A percentile compares a stretch with the other conserved stretches of the same genome.
These are phyloP conservation scores for Sinopyrophorus schimmeli DNA, from an alignment of 2,888 invertebrate genomes.

Conservation along the genomic window DNA sequence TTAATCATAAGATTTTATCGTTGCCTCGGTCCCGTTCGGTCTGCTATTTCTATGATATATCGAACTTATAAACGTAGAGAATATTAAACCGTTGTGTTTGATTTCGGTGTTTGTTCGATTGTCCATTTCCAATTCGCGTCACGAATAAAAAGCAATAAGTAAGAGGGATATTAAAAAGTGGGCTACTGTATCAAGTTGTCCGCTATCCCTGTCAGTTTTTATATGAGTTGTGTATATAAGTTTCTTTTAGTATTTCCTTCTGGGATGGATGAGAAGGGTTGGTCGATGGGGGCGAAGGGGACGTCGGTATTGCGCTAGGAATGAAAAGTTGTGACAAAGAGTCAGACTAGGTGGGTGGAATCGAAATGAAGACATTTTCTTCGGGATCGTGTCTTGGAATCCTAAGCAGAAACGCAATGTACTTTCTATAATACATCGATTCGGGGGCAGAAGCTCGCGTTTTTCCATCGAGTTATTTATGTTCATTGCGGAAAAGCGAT, in stretches of 20 bases:
- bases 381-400: slow-evolving; percentile 45
- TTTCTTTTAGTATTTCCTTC: slow-evolving; percentile 25
- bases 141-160: slow-evolving; percentile 28
- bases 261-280: slow-evolving; percentile 12
- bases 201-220: slow-evolving; percentile 26
- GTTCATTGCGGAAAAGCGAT: slow-evolving; percentile 9
- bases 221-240: slow-evolving; percentile 27
- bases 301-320: slow-evolving; percentile 37
- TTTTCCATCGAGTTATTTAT: slow-evolving; percentile 10
- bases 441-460: slow-evolving; percentile 9
- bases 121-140: slow-evolving; percentile 24
- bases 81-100: slow-evolving; percentile 27
- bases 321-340: slow-evolving; percentile 50
- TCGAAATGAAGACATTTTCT: slow-evolving; percentile 48
- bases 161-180: slow-evolving; percentile 30
- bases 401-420: slow-evolving; percentile 41
- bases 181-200: slow-evolving; percentile 25
- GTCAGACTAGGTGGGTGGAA: slow-evolving; percentile 44
- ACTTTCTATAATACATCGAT: slow-evolving; percentile 27
- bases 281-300: slow-evolving; percentile 18
- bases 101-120: slow-evolving; percentile 23
- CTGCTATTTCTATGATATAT: slow-evolving; percentile 22
- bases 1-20: slow-evolving; percentile 20
- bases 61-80: slow-evolving; percentile 16
- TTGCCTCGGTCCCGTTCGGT: slow-evolving; percentile 15